A percentile compares a stretch with the other conserved stretches of the same genome.
phyloP scores from a whole-genome alignment of 1,140 invertebrate species.

The Zaprionus inermis region DNA sequence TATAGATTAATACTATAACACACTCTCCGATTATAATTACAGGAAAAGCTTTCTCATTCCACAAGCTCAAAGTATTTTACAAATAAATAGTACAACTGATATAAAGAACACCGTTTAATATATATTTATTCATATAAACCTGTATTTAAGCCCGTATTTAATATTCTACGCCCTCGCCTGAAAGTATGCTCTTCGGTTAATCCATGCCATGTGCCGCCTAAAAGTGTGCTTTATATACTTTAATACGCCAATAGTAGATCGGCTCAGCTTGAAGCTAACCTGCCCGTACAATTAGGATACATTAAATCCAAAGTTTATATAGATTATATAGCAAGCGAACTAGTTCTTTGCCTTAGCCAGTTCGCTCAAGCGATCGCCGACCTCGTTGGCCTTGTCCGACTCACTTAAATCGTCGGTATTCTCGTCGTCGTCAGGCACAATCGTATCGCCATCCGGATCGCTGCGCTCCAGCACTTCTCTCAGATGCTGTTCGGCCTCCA shows the following conservation, averaged over 20 bases:
- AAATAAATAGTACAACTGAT: neutral
- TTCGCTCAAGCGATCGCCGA: conserved; percentile 46
- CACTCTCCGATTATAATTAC: neutral
- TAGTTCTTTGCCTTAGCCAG: conserved; percentile 27
- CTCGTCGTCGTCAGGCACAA: conserved; percentile 22
- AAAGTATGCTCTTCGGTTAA: conserved; percentile 18
- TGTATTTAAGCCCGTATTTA: no score
- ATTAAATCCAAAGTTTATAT: neutral
- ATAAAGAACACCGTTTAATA: neutral
- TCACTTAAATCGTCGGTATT: conserved; percentile 24
- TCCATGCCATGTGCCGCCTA: conserved; percentile 1
- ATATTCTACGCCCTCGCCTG: neutral
- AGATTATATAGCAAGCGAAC: conserved; percentile 21
- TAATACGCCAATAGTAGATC: conserved; percentile 1
- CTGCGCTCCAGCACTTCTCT: conserved; percentile 60
- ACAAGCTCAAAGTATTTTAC: no score
- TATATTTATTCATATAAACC: neutral
- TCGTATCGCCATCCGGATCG: conserved; percentile 33
- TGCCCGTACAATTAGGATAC: conserved; percentile 4
- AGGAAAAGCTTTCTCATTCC: neutral
- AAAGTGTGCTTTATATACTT: conserved; percentile 12
- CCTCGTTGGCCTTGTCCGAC: conserved; percentile 26
- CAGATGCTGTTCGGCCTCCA: conserved; percentile 71
- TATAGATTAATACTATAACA: no score
- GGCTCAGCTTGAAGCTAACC: neutral